These are phyloP conservation scores for Ctenochaetus hawaiiensis DNA, from an alignment of 2,797 vertebrate species.

Conservation along the genomic window DNA sequence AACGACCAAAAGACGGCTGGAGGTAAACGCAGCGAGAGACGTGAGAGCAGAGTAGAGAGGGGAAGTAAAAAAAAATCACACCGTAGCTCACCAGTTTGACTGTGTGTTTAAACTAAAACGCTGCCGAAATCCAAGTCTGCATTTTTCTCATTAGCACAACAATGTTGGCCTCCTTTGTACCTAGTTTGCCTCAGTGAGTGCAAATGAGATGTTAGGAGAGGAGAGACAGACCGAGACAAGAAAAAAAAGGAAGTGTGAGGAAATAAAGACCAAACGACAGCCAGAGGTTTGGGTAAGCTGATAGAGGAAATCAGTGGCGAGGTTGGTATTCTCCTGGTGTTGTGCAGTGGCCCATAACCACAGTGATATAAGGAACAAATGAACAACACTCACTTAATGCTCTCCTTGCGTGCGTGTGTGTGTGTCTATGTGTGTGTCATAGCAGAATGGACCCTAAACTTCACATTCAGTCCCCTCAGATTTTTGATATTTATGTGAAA, in stretches of 20 bases:
- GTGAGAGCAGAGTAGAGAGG: conserved; percentile 4
- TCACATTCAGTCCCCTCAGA: conserved; percentile 24
- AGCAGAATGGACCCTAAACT: conserved; percentile 1
- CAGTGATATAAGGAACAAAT: conserved; percentile 50
- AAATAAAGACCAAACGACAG: conserved; percentile 55
- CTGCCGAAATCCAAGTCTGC: conserved; percentile 53
- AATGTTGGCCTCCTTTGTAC: conserved; percentile 59
- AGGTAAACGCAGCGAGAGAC: background rate
- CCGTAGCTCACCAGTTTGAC: conserved; percentile 52
- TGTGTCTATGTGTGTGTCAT: conserved; percentile 26
- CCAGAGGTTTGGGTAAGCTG: conserved; percentile 34
- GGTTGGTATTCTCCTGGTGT: conserved; percentile 39
- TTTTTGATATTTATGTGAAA: conserved; percentile 42
- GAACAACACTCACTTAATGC: conserved; percentile 35
- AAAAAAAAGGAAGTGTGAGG: conserved; percentile 13
- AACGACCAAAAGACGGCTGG: conserved; percentile 4
- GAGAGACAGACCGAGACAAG: conserved; percentile 42
- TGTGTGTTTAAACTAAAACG: conserved; percentile 54
- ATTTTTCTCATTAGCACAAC: conserved; percentile 74
- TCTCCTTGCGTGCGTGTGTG: conserved; percentile 1
- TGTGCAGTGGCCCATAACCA: conserved; percentile 58
- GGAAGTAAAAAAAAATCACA: conserved; percentile 43
- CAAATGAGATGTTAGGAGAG: conserved; percentile 73
- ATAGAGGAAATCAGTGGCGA: conserved; percentile 50
- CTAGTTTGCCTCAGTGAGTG: conserved; percentile 64